phyloP scores from a whole-genome alignment of 2,888 invertebrate species.

The Lycocerus yunnanus region DNA sequence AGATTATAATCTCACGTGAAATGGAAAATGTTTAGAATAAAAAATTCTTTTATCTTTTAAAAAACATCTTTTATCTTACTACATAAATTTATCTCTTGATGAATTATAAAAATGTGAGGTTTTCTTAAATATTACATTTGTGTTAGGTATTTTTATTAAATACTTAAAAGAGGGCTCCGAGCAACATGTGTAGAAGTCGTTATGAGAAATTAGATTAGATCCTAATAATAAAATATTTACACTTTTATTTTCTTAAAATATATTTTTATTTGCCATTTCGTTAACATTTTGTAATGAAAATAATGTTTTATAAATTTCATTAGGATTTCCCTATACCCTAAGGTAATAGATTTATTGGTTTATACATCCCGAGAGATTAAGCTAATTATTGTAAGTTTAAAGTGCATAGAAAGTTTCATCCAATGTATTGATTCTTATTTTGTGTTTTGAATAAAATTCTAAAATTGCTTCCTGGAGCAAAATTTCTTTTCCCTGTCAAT shows the following conservation, averaged over 20 bases:
- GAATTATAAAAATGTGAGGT: no score
- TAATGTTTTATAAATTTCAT: background rate
- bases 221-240: no score
- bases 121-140: no score
- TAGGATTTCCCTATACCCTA: background rate
- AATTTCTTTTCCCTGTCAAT: background rate
- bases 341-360: background rate
- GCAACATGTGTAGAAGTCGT: no score
- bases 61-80: no score
- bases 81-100: no score
- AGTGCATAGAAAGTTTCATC: background rate
- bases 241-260: background rate
- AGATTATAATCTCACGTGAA: no score
- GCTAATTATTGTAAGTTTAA: background rate
- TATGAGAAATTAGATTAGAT: no score
- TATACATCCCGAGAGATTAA: background rate
- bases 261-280: background rate
- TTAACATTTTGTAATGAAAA: background rate
- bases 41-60: no score
- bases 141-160: no score
- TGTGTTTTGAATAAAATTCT: background rate
- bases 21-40: no score
- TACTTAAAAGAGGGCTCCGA: no score
- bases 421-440: background rate
- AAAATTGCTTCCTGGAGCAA: background rate